Conservation (phyloP, 2,797 vertebrate species). For the Cryptoprocta ferox region DNA sequence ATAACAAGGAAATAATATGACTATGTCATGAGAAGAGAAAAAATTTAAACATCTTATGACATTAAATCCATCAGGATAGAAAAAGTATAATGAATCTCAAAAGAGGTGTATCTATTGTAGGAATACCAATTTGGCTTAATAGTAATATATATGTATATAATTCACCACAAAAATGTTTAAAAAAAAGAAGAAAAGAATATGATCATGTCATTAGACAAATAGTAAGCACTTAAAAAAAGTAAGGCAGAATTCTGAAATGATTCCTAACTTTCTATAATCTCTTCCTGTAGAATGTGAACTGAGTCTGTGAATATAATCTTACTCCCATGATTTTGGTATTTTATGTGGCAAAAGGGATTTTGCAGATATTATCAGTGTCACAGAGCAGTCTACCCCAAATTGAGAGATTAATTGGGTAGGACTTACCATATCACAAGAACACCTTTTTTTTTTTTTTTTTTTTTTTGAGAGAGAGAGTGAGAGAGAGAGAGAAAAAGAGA, state of each 20-base stretch:
- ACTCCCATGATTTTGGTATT: neutral
- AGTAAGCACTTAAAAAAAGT: slow-evolving; percentile 22
- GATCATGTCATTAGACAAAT: neutral
- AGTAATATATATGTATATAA: neutral
- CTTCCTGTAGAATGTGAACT: neutral
- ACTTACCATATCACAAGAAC: neutral
- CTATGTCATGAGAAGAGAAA: neutral
- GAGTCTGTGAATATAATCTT: neutral
- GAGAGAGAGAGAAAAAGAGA: no score
- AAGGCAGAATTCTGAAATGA: neutral
- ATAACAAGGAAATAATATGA: neutral
- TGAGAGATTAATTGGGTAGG: neutral
- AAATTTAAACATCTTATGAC: neutral
- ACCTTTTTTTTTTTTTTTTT: neutral
- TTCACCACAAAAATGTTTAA: neutral
- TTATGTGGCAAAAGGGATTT: neutral
- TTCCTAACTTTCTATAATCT: neutral
- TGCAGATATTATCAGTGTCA: neutral
- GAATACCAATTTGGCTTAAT: neutral
- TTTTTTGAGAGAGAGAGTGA: no score
- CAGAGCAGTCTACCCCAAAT: neutral
- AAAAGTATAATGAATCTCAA: neutral
- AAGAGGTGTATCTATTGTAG: neutral
- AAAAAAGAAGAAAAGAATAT: neutral
- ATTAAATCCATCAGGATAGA: neutral